These are phyloP conservation scores for Alca torda DNA, from an alignment of 2,797 vertebrate genomes.

Conservation along the genomic window DNA sequence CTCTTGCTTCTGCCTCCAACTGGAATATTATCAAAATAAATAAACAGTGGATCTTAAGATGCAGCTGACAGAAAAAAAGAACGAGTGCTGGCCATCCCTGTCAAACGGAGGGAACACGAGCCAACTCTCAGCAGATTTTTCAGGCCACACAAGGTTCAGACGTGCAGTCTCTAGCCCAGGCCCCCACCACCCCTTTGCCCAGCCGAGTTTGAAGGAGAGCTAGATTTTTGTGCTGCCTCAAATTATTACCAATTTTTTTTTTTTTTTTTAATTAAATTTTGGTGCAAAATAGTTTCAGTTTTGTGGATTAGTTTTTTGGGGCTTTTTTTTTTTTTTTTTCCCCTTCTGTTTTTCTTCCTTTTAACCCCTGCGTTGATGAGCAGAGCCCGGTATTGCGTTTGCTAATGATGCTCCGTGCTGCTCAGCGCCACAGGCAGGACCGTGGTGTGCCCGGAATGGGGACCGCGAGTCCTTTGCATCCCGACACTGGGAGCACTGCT, in stretches of 20 bases:
- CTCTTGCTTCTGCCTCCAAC: background rate
- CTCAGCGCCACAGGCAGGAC: background rate
- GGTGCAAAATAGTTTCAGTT: background rate
- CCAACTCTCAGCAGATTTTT: background rate
- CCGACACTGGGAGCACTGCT: background rate
- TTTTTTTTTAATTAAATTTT: too few relatives aligned
- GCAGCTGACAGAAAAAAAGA: background rate
- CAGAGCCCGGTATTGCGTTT: background rate
- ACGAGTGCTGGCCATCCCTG: background rate
- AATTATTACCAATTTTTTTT: too few relatives aligned
- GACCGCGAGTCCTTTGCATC: background rate
- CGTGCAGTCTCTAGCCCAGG: background rate
- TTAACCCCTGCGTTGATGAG: background rate
- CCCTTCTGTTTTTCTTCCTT: background rate
- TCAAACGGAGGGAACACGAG: background rate
- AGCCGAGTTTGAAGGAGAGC: background rate
- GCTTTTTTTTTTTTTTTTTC: too few relatives aligned
- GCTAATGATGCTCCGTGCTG: background rate
- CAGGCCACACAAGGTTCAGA: background rate
- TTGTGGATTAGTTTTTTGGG: background rate
- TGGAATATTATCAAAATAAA: conserved; percentile 6
- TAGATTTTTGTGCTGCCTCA: background rate
- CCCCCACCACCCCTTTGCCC: background rate
- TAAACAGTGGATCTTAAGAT: background rate
- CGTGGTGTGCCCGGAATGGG: accelerated